Evolutionary conservation across 2,113 vertebrate species (phyloP).

Genomic region (Notarius lentiginosus): DNA sequence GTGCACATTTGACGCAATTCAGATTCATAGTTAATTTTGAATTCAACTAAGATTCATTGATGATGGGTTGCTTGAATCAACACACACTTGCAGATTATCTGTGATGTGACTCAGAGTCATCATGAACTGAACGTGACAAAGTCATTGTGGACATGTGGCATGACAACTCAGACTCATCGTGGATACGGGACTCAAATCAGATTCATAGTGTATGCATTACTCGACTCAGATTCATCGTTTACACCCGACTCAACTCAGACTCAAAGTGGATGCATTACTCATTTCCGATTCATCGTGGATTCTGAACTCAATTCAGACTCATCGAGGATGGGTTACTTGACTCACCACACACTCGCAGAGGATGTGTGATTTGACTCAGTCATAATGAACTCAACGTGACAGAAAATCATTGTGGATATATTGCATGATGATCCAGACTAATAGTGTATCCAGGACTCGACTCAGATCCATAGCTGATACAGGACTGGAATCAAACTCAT

Average conservation of each 20-base stretch:
- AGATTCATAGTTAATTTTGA: no score
- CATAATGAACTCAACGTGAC: neutral
- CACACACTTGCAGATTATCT: neutral
- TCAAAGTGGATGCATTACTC: neutral
- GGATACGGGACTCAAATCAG: no score
- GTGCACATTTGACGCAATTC: no score
- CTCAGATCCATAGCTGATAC: neutral
- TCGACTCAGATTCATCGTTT: neutral
- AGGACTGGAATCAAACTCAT: neutral
- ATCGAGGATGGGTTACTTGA: neutral
- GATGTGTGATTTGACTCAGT: neutral
- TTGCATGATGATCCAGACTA: neutral
- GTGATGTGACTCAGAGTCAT: neutral
- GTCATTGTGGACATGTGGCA: no score
- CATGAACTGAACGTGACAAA: neutral
- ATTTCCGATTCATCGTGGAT: no score
- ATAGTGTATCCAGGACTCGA: neutral
- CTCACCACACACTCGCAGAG: neutral
- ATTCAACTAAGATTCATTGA: neutral
- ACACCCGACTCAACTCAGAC: neutral
- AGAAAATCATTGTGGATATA: neutral
- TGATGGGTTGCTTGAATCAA: neutral
- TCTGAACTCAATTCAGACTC: neutral
- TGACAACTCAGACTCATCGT: neutral
- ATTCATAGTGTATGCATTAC: no score